phyloP scores from a whole-genome alignment of 2,888 invertebrate species.

The Danaus chrysippus region DNA sequence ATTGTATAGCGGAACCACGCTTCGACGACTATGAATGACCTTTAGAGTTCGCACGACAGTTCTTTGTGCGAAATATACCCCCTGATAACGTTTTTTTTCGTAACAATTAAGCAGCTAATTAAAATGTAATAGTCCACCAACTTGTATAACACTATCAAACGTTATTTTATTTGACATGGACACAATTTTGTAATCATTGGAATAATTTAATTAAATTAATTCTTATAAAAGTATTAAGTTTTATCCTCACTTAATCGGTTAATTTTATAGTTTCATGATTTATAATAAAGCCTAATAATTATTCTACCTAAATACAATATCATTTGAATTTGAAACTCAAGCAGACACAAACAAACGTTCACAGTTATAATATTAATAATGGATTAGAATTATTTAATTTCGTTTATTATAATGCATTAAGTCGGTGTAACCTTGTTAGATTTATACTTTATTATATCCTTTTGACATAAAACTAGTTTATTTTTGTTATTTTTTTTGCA shows the following conservation, averaged over 20 bases:
- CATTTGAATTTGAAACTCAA: too few relatives aligned
- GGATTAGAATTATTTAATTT: too few relatives aligned
- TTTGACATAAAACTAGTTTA: slow-evolving; percentile 3
- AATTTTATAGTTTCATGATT: too few relatives aligned
- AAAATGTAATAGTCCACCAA: not conserved
- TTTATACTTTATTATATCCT: not conserved
- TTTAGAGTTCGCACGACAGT: slow-evolving; percentile 29
- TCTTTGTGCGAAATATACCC: slow-evolving; percentile 28
- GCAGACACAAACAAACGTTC: too few relatives aligned
- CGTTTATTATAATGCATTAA: not conserved
- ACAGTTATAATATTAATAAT: too few relatives aligned
- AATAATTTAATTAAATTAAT: too few relatives aligned
- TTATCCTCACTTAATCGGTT: too few relatives aligned
- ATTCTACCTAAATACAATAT: too few relatives aligned
- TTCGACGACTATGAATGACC: slow-evolving; percentile 52
- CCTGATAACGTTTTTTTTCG: slow-evolving; percentile 14
- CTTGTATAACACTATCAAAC: not conserved
- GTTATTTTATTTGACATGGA: not conserved
- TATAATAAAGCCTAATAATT: too few relatives aligned
- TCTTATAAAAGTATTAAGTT: too few relatives aligned
- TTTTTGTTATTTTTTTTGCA: slow-evolving; percentile 8
- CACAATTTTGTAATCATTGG: too few relatives aligned
- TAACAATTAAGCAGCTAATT: slow-evolving; percentile 4
- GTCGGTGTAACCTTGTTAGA: slow-evolving; percentile 1
- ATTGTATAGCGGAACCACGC: slow-evolving; percentile 53